phyloP scores from a whole-genome alignment of 2,888 invertebrate species.

The Melieria crassipennis region DNA sequence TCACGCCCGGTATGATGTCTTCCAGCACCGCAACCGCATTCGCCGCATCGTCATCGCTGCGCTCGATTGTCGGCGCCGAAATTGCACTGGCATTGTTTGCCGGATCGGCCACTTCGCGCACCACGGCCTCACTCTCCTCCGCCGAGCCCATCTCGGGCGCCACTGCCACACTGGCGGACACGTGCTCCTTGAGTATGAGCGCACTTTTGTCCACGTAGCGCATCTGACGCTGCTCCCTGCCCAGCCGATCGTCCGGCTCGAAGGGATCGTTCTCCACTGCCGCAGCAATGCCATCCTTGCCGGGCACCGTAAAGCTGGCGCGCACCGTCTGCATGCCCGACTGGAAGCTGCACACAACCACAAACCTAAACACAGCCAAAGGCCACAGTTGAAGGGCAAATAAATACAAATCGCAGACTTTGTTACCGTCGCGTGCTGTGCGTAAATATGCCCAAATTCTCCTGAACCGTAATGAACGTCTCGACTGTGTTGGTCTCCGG shows the following conservation, averaged over 20 bases:
- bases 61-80: background rate
- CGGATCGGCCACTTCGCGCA: conserved; percentile 41
- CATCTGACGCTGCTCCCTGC: conserved; percentile 60
- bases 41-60: conserved; percentile 19
- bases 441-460: conserved; percentile 83
- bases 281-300: conserved; percentile 67
- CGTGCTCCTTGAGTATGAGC: conserved; percentile 57
- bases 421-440: conserved; percentile 77
- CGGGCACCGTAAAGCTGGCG: conserved; percentile 79
- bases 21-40: conserved; percentile 47
- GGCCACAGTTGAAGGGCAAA: too few species aligned
- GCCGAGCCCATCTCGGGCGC: conserved; percentile 8
- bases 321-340: conserved; percentile 84
- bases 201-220: conserved; percentile 62
- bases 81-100: conserved; percentile 1
- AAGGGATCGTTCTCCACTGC: conserved; percentile 57
- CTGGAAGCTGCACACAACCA: conserved; percentile 83
- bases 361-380: conserved; percentile 68
- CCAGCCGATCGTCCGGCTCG: conserved; percentile 58
- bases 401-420: background rate
- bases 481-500: conserved; percentile 77
- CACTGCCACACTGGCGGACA: conserved; percentile 1
- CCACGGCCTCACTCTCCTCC: conserved; percentile 41
- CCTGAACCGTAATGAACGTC: conserved; percentile 84
- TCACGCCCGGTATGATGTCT: conserved; percentile 50